Conservation (phyloP, 2,888 invertebrate species). For the Hemithea aestivaria region DNA sequence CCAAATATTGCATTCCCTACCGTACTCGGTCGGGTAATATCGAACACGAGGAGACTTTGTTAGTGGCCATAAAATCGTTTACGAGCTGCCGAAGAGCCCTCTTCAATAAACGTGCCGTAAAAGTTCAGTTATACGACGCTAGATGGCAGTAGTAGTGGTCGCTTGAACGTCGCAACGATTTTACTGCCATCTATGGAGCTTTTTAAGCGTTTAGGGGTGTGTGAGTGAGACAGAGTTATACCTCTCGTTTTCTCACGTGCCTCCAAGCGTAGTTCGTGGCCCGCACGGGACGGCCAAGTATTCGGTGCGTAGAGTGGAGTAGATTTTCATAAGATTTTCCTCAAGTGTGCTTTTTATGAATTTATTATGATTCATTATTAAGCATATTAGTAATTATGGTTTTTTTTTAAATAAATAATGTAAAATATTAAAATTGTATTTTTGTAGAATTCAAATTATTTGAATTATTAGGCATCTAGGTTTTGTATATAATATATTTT, state of each 20-base stretch:
- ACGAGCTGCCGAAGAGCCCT: constrained; percentile 79
- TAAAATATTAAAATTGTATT: too few relatives aligned
- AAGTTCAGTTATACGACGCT: constrained; percentile 74
- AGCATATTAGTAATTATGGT: too few relatives aligned
- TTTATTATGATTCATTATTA: too few relatives aligned
- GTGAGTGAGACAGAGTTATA: constrained; percentile 35
- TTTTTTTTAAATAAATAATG: too few relatives aligned
- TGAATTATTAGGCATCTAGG: too few relatives aligned
- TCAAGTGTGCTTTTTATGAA: too few relatives aligned
- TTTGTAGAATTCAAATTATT: too few relatives aligned
- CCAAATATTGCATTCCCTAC: constrained; percentile 70
- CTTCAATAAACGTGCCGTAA: constrained; percentile 77
- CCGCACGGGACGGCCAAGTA: constrained; percentile 20
- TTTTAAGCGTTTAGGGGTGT: constrained; percentile 67
- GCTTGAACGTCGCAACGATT: constrained; percentile 71
- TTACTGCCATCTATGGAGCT: constrained; percentile 78
- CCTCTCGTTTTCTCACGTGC: constrained; percentile 32
- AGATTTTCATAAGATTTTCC: not conserved
- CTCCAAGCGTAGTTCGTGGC: constrained; percentile 40
- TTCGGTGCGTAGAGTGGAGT: not conserved
- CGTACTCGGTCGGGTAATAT: constrained; percentile 74
- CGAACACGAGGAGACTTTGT: constrained; percentile 72
- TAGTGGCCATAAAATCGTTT: constrained; percentile 77
- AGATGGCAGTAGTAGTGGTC: constrained; percentile 77
- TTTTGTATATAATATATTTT: too few relatives aligned